Base-by-base conservation (phyloP, 2,797 vertebrate genomes). In the Eulemur coronatus region DNA sequence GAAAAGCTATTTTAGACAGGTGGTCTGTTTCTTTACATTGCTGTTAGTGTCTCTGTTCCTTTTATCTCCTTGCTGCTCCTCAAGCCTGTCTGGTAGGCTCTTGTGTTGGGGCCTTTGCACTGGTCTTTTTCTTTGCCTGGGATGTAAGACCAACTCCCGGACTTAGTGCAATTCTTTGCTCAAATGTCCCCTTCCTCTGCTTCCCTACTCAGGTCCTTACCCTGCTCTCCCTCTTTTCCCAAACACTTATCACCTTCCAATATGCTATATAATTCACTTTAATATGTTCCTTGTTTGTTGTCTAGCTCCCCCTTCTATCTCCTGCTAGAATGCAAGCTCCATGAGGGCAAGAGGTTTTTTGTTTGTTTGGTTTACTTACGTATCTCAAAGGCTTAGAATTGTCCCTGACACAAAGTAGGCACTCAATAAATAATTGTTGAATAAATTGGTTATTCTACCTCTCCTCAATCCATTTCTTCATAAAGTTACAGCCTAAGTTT, bases 401-500 rank as follows among this genome's bases (percentile, higher is more conserved):
- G 14, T 48, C 67, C 50, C 30, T 75, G 76, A 46, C 48, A 79
- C 50, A 69, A 76, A 91, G 38, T 63, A 67, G n/a, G n/a, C 5
- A 1, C 15, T 48, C 12, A 17, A 2, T 81, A 81, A 85, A 43
- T 75, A 70, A 75, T 18, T 41, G 2, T 41, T 91, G 15, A 80
- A 35, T 91, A 46, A 61, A 63, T 67, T 65, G 26, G 15, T 70
- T 28, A 38, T 87, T 48, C 18, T 69, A 30, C 17, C 50, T 75
- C 35, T 86, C 41, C 4, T 43, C 33, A 28, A 41, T 79, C 30
- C 10, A 41, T 1, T 72, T 96, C 69, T 90, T 82, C 33, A 52
- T 50, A 76, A 91, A 63, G 41, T 80, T 70, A 12, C 15, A 92
- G 48, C 46, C 33, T 73, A 30, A 20, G 35, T 89, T 94, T 89